Conservation (phyloP, 1,140 invertebrate species). For the Drusus annulatus region DNA sequence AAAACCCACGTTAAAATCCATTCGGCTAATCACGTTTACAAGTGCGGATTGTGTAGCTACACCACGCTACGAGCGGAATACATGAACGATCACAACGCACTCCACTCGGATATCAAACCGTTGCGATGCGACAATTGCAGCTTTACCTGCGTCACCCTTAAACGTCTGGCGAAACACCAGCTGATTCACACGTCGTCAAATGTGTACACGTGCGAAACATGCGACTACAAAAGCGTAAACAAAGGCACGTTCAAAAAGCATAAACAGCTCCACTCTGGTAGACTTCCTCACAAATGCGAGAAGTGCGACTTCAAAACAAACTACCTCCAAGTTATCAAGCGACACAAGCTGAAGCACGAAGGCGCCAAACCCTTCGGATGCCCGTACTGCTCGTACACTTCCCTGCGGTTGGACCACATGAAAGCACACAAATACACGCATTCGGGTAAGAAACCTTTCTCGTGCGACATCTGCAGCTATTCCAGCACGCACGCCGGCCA, state of each 20-base stretch:
- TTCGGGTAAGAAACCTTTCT: conserved; percentile 71
- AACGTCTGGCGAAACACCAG: conserved; percentile 62
- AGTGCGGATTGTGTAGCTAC: not conserved
- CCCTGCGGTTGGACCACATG: not conserved
- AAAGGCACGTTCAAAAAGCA: conserved; percentile 10
- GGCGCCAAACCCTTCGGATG: conserved; percentile 15
- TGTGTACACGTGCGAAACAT: conserved; percentile 64
- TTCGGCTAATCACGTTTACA: not conserved
- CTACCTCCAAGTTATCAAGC: not conserved
- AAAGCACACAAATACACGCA: conserved; percentile 75
- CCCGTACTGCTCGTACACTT: conserved; percentile 1
- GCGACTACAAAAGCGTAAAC: conserved; percentile 44
- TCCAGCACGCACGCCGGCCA: not conserved
- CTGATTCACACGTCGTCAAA: conserved; percentile 64
- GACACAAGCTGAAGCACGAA: conserved; percentile 17
- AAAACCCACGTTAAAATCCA: conserved; percentile 11
- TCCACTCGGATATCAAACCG: not conserved
- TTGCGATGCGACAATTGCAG: conserved; percentile 57
- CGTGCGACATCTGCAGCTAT: conserved; percentile 66
- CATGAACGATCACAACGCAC: not conserved
- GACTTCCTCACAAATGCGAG: not conserved
- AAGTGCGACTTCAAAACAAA: conserved; percentile 6
- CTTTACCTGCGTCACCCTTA: conserved; percentile 63
- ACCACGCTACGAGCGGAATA: not conserved
- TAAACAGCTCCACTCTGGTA: conserved; percentile 43